Percentiles rank a stretch among this genome's conserved stretches.
These are phyloP conservation scores for Sebastes reedi DNA, from an alignment of 2,797 vertebrate genomes.

Conservation along the genomic window DNA sequence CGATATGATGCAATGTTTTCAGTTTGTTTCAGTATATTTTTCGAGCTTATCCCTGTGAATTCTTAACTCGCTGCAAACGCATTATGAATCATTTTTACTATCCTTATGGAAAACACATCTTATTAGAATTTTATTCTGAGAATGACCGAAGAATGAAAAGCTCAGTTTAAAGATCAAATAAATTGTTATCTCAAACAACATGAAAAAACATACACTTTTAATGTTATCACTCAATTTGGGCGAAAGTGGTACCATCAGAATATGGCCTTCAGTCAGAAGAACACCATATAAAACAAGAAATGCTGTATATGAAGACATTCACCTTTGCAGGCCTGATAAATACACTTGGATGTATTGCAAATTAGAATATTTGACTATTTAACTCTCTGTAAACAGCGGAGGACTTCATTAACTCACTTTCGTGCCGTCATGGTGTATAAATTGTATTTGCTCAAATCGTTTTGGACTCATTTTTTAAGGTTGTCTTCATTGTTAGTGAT, in stretches of 20 bases:
- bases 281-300: neutral
- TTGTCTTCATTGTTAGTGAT: slow-evolving; percentile 36
- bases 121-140: neutral
- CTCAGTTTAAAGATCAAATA: neutral
- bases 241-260: neutral
- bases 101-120: neutral
- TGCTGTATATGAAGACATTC: neutral
- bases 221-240: neutral
- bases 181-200: neutral
- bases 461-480: slow-evolving; percentile 26
- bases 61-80: neutral
- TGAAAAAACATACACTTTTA: neutral
- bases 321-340: neutral
- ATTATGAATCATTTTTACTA: neutral
- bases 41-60: neutral
- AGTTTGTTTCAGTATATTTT: neutral
- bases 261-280: neutral
- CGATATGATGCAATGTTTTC: neutral
- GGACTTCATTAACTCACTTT: slow-evolving; percentile 35
- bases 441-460: slow-evolving; percentile 33
- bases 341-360: neutral
- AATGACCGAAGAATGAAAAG: neutral
- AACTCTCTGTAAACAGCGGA: slow-evolving; percentile 15
- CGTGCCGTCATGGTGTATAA: slow-evolving; percentile 24
- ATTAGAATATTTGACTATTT: slow-evolving; percentile 1